Conservation (phyloP, 2,888 invertebrate genomes). For the Cepaea hortensis region DNA sequence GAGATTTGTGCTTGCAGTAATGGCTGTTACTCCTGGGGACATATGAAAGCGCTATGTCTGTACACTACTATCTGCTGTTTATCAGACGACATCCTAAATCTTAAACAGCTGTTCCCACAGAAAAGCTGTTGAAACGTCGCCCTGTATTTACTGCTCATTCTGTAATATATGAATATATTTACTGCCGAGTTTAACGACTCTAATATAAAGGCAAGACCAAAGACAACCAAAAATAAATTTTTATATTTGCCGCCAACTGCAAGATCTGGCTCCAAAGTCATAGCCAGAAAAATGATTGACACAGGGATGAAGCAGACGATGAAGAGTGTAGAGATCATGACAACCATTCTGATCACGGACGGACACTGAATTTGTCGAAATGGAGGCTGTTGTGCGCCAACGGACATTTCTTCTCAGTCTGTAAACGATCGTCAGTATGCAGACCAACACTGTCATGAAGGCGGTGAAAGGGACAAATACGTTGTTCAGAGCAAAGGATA, state of each 20-base stretch:
- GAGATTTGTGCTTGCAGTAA: too few relatives aligned
- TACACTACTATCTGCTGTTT: too few relatives aligned
- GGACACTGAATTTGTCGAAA: not conserved
- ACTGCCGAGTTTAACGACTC: conserved; percentile 19
- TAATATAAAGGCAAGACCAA: conserved; percentile 16
- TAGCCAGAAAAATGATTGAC: not conserved
- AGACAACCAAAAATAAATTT: not conserved
- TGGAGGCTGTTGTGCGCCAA: not conserved
- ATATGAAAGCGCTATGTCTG: too few relatives aligned
- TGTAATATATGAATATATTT: conserved; percentile 32
- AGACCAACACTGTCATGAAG: not conserved
- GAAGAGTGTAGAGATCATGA: conserved; percentile 12
- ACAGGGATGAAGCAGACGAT: conserved; percentile 13
- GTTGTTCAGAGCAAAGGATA: conserved; percentile 1
- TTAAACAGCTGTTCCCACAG: not conserved
- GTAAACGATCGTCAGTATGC: not conserved
- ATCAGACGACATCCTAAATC: too few relatives aligned
- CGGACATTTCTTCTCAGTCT: not conserved
- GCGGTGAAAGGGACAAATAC: conserved; percentile 2
- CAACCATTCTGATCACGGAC: conserved; percentile 4
- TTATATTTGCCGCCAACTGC: conserved; percentile 16
- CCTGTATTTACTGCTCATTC: conserved; percentile 31
- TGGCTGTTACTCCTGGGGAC: too few relatives aligned
- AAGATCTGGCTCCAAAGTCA: conserved; percentile 13
- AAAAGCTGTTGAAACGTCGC: conserved; percentile 5